Conservation (phyloP, 2,888 invertebrate genomes). For the Chymomyza fuscimana region DNA sequence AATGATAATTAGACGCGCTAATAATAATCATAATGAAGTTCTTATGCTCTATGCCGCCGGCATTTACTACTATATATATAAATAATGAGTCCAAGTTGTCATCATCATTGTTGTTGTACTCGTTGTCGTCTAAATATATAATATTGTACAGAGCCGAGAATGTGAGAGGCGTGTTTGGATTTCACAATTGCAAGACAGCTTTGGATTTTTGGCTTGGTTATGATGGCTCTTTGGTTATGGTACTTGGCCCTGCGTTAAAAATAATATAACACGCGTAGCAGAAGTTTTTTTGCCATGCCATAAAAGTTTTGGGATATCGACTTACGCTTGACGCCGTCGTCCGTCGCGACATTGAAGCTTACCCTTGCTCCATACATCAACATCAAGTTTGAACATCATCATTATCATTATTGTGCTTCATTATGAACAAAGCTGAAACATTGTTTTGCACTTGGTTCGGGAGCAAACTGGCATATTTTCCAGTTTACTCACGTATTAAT, state of each 20-base stretch:
- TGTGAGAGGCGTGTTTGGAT: conserved; percentile 70
- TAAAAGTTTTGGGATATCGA: conserved; percentile 43
- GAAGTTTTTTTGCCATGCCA: conserved; percentile 12
- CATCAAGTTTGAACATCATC: neutral
- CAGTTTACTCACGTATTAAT: conserved; percentile 74
- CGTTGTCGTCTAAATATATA: conserved; percentile 39
- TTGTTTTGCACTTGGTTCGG: conserved; percentile 67
- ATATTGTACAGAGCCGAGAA: conserved; percentile 51
- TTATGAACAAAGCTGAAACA: conserved; percentile 62
- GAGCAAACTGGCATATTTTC: conserved; percentile 47
- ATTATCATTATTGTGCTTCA: conserved; percentile 6
- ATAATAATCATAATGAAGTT: conserved; percentile 35
- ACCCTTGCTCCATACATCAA: neutral
- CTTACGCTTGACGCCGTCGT: conserved; percentile 40
- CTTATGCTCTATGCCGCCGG: conserved; percentile 12
- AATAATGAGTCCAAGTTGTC: conserved; percentile 27
- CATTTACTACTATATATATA: conserved; percentile 48
- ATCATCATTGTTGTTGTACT: conserved; percentile 13
- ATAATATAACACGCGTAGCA: conserved; percentile 11
- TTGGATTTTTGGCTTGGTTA: conserved; percentile 42
- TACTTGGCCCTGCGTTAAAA: conserved; percentile 10
- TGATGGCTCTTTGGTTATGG: conserved; percentile 36
- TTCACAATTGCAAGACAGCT: conserved; percentile 64
- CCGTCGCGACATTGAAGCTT: conserved; percentile 50
- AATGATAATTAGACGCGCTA: conserved; percentile 34